Evolutionary conservation across 2,113 vertebrate genomes (phyloP).

Genomic region (Corythornis madagascariensis): DNA sequence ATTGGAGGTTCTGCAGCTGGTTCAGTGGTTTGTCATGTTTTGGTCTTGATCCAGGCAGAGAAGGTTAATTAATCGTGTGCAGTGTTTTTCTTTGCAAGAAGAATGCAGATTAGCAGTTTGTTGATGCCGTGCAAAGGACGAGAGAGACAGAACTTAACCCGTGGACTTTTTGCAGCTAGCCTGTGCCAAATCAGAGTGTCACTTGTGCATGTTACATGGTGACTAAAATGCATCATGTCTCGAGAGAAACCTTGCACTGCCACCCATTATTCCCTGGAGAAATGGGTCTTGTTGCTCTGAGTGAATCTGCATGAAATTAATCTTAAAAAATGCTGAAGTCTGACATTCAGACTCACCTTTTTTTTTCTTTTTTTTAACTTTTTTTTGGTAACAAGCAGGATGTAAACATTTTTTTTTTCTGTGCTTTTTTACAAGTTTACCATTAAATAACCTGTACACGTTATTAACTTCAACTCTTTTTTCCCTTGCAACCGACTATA

Average conservation of each 20-base stretch:
- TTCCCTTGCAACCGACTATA: slow-evolving; percentile 98
- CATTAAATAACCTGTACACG: slow-evolving; percentile 74
- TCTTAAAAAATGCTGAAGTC: slow-evolving; percentile 60
- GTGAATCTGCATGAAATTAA: slow-evolving; percentile 68
- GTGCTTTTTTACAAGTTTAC: slow-evolving; percentile 79
- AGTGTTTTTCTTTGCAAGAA: background rate
- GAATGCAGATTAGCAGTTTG: background rate
- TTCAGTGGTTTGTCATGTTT: background rate
- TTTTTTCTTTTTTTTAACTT: background rate
- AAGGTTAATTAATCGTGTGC: slow-evolving; percentile 15
- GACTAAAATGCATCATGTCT: slow-evolving; percentile 41
- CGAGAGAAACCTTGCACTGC: slow-evolving; percentile 25
- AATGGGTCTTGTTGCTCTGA: slow-evolving; percentile 52
- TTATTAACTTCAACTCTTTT: slow-evolving; percentile 98
- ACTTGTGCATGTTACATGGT: slow-evolving; percentile 48
- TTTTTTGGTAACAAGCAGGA: slow-evolving; percentile 66
- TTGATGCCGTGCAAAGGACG: background rate
- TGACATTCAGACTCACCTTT: slow-evolving; percentile 59
- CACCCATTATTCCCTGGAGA: slow-evolving; percentile 55
- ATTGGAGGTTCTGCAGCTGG: background rate
- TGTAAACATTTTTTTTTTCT: slow-evolving; percentile 82
- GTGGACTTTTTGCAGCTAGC: slow-evolving; percentile 58
- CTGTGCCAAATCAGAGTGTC: slow-evolving; percentile 45
- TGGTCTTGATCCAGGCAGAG: background rate
- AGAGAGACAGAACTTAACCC: slow-evolving; percentile 56